Evolutionary conservation across 2,797 vertebrate genomes (phyloP).

Genomic region (Craterocephalus amniculus): DNA sequence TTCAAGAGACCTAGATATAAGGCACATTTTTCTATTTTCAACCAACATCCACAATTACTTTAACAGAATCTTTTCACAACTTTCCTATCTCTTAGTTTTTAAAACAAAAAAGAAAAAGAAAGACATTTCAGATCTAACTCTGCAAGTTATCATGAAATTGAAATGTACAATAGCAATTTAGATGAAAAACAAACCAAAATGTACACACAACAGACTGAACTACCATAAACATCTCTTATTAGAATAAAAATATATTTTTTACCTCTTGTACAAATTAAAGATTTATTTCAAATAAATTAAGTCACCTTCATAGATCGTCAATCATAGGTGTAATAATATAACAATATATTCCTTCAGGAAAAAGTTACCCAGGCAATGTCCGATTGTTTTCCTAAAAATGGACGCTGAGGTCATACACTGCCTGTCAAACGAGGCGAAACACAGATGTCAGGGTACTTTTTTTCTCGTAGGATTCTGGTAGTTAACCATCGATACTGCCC

Average conservation of each 20-base stretch:
- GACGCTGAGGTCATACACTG: conserved; percentile 66
- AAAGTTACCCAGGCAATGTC: conserved; percentile 72
- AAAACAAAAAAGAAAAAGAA: conserved; percentile 24
- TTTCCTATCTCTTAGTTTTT: conserved; percentile 26
- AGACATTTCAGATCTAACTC: conserved; percentile 26
- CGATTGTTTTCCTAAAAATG: conserved; percentile 74
- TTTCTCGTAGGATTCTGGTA: conserved; percentile 44
- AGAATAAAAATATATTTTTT: conserved; percentile 84
- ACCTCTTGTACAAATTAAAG: conserved; percentile 86
- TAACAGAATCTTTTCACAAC: conserved; percentile 38
- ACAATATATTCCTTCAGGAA: conserved; percentile 77
- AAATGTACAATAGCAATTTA: conserved; percentile 51
- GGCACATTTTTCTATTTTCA: conserved; percentile 74
- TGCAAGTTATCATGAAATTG: conserved; percentile 40
- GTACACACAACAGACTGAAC: conserved; percentile 68
- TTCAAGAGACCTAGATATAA: conserved; percentile 70
- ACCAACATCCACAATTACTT: conserved; percentile 39
- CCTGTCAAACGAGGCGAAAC: conserved; percentile 63
- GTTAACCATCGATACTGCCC: conserved; percentile 40
- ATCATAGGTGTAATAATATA: conserved; percentile 78
- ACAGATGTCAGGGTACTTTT: conserved; percentile 53
- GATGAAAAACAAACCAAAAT: conserved; percentile 40
- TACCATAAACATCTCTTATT: conserved; percentile 78
- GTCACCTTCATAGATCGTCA: conserved; percentile 82
- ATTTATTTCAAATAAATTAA: conserved; percentile 89